Conservation (phyloP, 2,113 vertebrate genomes). For the Eonycteris spelaea region DNA sequence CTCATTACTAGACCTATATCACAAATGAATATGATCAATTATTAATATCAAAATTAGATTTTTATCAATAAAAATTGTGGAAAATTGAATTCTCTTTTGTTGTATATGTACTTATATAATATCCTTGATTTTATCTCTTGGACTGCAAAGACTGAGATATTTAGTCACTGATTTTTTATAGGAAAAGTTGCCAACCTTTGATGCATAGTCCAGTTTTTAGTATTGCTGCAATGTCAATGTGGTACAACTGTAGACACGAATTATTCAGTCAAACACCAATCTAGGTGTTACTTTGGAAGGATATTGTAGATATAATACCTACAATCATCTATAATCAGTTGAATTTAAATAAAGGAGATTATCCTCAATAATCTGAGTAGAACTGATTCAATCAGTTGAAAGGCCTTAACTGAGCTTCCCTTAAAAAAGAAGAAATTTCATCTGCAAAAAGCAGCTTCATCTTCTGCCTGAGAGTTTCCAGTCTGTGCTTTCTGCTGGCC, state of each 20-base stretch:
- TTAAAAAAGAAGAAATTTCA: neutral
- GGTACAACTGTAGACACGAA: neutral
- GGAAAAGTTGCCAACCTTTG: neutral
- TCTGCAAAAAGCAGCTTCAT: neutral
- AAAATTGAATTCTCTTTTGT: neutral
- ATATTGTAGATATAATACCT: neutral
- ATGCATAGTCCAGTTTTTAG: neutral
- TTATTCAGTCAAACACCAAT: neutral
- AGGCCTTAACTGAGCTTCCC: neutral
- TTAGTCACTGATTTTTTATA: neutral
- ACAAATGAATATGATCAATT: neutral
- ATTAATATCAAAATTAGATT: constrained; percentile 6
- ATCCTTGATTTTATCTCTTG: neutral
- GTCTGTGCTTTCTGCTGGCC: neutral
- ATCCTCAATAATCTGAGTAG: neutral
- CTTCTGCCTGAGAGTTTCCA: neutral
- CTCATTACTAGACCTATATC: neutral
- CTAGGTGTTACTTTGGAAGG: neutral
- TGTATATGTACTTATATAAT: neutral
- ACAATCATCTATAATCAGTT: neutral
- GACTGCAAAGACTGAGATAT: neutral
- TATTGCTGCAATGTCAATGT: neutral
- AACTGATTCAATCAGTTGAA: neutral
- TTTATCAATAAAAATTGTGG: neutral
- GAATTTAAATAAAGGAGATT: neutral